A percentile compares a stretch with the other conserved stretches of the same genome.
Conservation (phyloP, 2,888 invertebrate species). For the Acronicta aceris region DNA sequence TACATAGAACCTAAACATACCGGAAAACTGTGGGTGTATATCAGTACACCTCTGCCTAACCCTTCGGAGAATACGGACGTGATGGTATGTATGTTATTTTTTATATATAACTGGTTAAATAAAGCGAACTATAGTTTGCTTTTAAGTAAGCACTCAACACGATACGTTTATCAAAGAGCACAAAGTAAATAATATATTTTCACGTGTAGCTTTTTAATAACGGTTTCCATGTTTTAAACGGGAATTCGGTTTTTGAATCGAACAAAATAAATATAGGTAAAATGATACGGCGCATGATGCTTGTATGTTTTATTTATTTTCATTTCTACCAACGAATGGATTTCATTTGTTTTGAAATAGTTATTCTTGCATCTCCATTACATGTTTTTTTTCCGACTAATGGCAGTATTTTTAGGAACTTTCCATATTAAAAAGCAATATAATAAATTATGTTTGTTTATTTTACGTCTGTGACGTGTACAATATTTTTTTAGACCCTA, state of each 20-base stretch:
- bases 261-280: slow-evolving; percentile 27
- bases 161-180: slow-evolving; percentile 48
- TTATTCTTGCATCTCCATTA: slow-evolving; percentile 43
- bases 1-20: too few species aligned
- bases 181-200: slow-evolving; percentile 28
- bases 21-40: too few species aligned
- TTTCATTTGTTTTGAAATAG: slow-evolving; percentile 33
- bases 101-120: too few species aligned
- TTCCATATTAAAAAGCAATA: not conserved
- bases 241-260: slow-evolving; percentile 22
- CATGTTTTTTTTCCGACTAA: slow-evolving; percentile 16
- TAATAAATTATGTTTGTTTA: too few species aligned
- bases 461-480: too few species aligned
- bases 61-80: too few species aligned
- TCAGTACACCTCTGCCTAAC: too few species aligned
- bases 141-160: slow-evolving; percentile 40
- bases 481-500: too few species aligned
- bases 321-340: slow-evolving; percentile 17
- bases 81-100: too few species aligned
- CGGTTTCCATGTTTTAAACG: slow-evolving; percentile 22
- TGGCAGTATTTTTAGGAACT: slow-evolving; percentile 5
- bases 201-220: slow-evolving; percentile 35
- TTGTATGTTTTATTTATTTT: slow-evolving; percentile 24
- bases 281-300: slow-evolving; percentile 11
- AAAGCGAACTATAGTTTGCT: slow-evolving; percentile 13